Evolutionary conservation across 2,888 invertebrate species (phyloP), one percentile per base, ranked within the genome.

Genomic region (Drosophila mettleri): DNA sequence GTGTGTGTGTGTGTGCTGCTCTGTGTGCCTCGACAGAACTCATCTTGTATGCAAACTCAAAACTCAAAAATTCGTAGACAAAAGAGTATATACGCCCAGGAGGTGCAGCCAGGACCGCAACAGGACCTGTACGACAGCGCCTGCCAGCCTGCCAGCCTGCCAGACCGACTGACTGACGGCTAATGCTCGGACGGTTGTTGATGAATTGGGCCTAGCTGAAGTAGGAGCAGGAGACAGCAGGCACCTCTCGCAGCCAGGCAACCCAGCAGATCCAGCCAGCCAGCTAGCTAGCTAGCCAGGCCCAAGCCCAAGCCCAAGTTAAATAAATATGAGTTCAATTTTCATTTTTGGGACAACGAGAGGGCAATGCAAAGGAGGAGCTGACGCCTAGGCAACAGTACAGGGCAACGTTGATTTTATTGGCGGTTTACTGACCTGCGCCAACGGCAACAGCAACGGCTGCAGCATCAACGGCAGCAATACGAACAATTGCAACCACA

Each of bases 301-400:
- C 38, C 10, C 4, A 38, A 49, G 38, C 31, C 64, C 81, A 62
- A 65, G 73, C 64, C 60, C 65, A 73, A 86, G 78, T 82, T 82
- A 82, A 82, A 82, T 86, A 86, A 88, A 89, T 89, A 88, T 89
- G 89, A 89, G 89, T 86, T 89, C 89, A 86, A 89, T 88, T 86
- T 86, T 89, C 88, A 86, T 86, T 88, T 88, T 85, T 55, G 68
- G 67, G 68, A 68, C 69, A 60, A 58, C 59, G 61, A 18, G 46
- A 6, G 29, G 33, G 22, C 22, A 2, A 74, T 46, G 82, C 57
- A 61, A 46, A 62, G 45, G 41, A 27, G 45, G 51, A 38, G 46
- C 36, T n/a, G 39, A 20, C n/a, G 27, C 24, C 36, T 36, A 45
- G 31, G 38, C 46, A 49, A 38, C 52, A 18, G 52, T 7, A 22